Base-by-base conservation (phyloP, 2,888 invertebrate species). In the Omphaloscelis lunosa region DNA sequence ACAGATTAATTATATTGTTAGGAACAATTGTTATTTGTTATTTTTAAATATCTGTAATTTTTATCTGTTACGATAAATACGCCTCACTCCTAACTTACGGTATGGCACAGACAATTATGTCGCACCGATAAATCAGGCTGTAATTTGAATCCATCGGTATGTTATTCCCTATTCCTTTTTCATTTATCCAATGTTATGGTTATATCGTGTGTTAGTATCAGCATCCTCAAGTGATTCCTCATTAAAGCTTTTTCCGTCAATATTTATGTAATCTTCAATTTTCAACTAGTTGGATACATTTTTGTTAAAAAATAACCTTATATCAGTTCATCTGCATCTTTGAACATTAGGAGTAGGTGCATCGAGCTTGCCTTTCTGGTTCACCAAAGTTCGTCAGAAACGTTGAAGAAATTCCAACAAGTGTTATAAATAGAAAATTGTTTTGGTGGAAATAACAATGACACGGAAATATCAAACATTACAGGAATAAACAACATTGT, bases 281-380 rank as follows among this genome's bases (percentile, higher is more conserved):
- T 12, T 51, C 23, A 48, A 48, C 29, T 9, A 9, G 29, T 29
- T 56, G 23, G 56, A 23, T 29, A 68, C 48, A 62, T 8, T 66
- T 41, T 15, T 23, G 15, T 68, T 41, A n/a, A 15, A n/a, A 15
- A n/a, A 77, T 15, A 53, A 56, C 53, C 15, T 27, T 39, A 11
- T 82, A 65, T 77, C 63, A 66, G 58, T 69, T 59, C 68, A 56
- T 80, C 83, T 80, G 48, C 69, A 83, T 83, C 59, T 83, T 69
- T 27, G 59, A 77, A 66, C 29, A 66, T 66, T 77, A 20, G 34
- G 5, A 68, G 20, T 29, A 29, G 11, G 41, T 39, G 51, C 68
- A 80, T 56, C 56, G 20, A 78, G 51, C 23, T 78, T 69, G 34
- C 59, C 29, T 83, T 77, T 69, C 58, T 83, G 23, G 83, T 68